Evolutionary conservation across 2,888 invertebrate species (phyloP).

Genomic region (Beris chalybata): DNA sequence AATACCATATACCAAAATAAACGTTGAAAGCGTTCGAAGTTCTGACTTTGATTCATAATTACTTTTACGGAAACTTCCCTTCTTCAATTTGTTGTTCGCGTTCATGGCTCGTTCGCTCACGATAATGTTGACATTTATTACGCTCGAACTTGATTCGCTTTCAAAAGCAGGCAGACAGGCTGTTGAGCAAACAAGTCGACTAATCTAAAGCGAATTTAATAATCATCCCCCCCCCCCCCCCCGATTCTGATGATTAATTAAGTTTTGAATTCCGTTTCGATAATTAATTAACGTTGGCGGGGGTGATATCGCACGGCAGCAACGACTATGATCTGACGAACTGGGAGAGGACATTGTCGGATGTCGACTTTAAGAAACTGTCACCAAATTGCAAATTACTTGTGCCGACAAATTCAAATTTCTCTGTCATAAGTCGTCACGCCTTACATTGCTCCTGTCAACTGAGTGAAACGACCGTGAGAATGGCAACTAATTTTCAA

Average conservation of each 20-base stretch:
- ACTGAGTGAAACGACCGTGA: not conserved
- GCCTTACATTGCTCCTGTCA: not conserved
- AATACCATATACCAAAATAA: too few species aligned
- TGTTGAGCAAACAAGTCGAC: slow-evolving; percentile 6
- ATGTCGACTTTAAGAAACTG: too few species aligned
- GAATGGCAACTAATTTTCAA: too few species aligned
- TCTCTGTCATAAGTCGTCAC: slow-evolving; percentile 21
- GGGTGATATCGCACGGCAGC: not conserved
- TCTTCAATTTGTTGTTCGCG: too few species aligned
- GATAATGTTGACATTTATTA: slow-evolving; percentile 9
- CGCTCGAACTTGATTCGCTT: slow-evolving; percentile 1
- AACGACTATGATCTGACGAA: too few species aligned
- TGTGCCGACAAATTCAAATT: slow-evolving; percentile 4
- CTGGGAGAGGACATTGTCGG: too few species aligned
- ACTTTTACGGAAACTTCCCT: too few species aligned
- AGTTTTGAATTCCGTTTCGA: slow-evolving; percentile 35
- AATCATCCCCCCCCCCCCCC: slow-evolving; percentile 18
- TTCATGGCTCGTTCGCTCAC: too few species aligned
- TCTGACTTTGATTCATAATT: too few species aligned
- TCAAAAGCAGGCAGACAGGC: slow-evolving; percentile 8
- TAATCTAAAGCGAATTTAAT: slow-evolving; percentile 8
- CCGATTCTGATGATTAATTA: slow-evolving; percentile 33
- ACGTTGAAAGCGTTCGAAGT: too few species aligned
- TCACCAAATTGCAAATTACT: too few species aligned
- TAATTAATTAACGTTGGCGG: slow-evolving; percentile 30